Conservation (phyloP, 2,797 vertebrate genomes). For the Zenarchopterus dispar region DNA sequence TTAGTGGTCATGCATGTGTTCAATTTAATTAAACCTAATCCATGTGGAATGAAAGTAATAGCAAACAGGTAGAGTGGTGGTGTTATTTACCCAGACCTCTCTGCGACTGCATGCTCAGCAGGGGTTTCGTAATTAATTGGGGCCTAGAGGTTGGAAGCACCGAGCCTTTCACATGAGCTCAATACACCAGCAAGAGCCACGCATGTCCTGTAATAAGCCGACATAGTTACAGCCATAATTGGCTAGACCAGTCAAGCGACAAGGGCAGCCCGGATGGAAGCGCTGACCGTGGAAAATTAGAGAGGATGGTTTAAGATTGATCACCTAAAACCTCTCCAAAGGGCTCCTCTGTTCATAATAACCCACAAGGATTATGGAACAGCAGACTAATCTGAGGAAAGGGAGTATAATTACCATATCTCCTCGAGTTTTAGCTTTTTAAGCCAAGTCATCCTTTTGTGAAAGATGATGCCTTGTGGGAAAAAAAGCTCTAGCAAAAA, state of each 20-base stretch:
- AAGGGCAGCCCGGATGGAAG: conserved; percentile 79
- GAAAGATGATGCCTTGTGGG: conserved; percentile 43
- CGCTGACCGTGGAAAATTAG: conserved; percentile 82
- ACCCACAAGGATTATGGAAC: conserved; percentile 64
- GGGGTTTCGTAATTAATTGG: conserved; percentile 68
- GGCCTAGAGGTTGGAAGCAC: conserved; percentile 65
- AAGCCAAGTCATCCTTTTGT: conserved; percentile 61
- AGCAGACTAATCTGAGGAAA: conserved; percentile 65
- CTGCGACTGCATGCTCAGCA: conserved; percentile 54
- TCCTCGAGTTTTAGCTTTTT: conserved; percentile 52
- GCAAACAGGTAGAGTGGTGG: conserved; percentile 50
- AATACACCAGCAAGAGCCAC: conserved; percentile 54
- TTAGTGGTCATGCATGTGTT: conserved; percentile 41
- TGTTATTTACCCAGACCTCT: conserved; percentile 44
- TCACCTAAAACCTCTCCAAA: conserved; percentile 69
- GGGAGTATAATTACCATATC: conserved; percentile 71
- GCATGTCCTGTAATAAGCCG: conserved; percentile 76
- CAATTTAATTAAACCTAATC: conserved; percentile 62
- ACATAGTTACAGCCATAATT: conserved; percentile 78
- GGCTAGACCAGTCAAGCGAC: conserved; percentile 75
- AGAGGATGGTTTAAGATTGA: conserved; percentile 82
- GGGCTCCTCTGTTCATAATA: conserved; percentile 63
- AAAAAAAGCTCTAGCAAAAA: background rate
- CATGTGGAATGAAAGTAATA: conserved; percentile 50
- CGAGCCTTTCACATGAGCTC: conserved; percentile 63